Evolutionary conservation across 2,113 vertebrate genomes (phyloP).

Genomic region (Eclectus roratus): DNA sequence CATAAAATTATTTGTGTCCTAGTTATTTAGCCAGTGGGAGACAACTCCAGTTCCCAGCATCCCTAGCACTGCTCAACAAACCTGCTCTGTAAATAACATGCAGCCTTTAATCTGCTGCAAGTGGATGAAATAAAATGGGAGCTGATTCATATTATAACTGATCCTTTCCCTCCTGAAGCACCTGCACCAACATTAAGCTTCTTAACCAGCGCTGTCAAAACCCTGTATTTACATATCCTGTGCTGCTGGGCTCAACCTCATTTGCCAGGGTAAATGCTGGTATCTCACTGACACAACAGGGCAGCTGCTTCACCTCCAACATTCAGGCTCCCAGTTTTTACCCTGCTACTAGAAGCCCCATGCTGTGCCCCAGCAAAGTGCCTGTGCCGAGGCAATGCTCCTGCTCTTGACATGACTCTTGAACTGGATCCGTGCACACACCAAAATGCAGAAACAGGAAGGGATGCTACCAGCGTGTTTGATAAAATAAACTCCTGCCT

Average conservation of each 20-base stretch:
- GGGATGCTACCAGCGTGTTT: rapidly evolving
- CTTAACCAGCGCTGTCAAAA: neutral
- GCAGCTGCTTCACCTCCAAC: neutral
- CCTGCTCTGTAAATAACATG: slow-evolving; percentile 43
- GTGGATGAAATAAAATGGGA: slow-evolving; percentile 18
- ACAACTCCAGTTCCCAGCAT: neutral
- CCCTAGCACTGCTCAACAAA: neutral
- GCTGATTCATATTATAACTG: neutral
- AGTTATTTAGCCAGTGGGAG: neutral
- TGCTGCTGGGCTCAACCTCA: neutral
- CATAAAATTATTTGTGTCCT: neutral
- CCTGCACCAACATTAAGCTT: neutral
- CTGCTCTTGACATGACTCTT: too few species aligned
- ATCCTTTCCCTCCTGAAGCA: neutral
- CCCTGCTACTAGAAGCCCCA: neutral
- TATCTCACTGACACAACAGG: rapidly evolving
- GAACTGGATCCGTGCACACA: rapidly evolving
- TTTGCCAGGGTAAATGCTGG: neutral
- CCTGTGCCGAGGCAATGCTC: too few species aligned
- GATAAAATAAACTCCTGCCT: neutral
- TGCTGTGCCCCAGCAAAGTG: too few species aligned
- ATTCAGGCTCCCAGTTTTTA: neutral
- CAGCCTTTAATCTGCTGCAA: neutral
- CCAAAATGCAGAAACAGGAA: rapidly evolving
- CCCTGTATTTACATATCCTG: neutral